Percentiles rank a stretch among this genome's conserved stretches.
Conservation (phyloP, 2,888 invertebrate species). For the Dicycla oo region DNA sequence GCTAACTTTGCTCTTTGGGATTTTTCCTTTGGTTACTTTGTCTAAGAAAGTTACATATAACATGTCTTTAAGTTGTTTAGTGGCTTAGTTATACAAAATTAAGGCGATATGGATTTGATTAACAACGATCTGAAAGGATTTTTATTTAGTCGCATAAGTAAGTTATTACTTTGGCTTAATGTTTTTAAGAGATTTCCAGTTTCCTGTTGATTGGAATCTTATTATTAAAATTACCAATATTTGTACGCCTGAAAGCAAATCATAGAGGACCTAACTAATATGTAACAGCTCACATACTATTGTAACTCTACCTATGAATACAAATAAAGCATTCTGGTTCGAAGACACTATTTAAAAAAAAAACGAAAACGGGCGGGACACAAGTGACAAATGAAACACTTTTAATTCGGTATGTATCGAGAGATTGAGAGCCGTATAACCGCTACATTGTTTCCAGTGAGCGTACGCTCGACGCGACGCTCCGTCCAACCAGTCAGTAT, state of each 20-base stretch:
- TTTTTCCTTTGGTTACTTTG: conserved; percentile 28
- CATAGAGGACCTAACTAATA: too few species aligned
- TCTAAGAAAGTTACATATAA: conserved; percentile 9
- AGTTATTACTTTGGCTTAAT: not conserved
- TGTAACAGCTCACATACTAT: not conserved
- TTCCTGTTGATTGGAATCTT: not conserved
- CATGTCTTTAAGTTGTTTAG: not conserved
- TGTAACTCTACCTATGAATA: not conserved
- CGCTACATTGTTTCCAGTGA: conserved; percentile 30
- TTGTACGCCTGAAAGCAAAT: not conserved
- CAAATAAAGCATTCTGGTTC: not conserved
- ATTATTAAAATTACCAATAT: not conserved
- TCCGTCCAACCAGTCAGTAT: conserved; percentile 73
- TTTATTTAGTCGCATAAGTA: not conserved
- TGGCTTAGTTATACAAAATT: not conserved
- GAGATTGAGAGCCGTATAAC: conserved; percentile 26
- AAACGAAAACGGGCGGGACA: conserved; percentile 2
- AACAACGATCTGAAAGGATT: not conserved
- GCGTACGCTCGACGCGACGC: conserved; percentile 18
- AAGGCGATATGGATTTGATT: conserved; percentile 1
- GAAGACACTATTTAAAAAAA: not conserved
- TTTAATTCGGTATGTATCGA: conserved; percentile 12
- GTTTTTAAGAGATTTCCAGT: not conserved
- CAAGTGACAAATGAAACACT: conserved; percentile 33
- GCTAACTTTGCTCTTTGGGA: conserved; percentile 23